Evolutionary conservation across 1,140 invertebrate species (phyloP).

Genomic region (Nymphalis io): DNA sequence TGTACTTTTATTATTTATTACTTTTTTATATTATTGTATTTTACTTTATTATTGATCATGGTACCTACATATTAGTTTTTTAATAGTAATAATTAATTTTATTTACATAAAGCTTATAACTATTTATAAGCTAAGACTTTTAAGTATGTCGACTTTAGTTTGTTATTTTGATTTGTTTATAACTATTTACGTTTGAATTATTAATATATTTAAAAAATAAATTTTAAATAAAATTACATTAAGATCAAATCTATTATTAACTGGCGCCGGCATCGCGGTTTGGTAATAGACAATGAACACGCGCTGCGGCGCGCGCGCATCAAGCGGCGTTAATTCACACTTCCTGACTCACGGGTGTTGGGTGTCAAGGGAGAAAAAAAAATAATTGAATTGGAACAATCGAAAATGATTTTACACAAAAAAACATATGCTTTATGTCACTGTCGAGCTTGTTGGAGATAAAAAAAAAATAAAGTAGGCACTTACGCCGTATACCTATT

Average conservation of each 20-base stretch:
- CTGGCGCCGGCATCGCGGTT: background rate
- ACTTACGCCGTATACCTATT: too few species aligned
- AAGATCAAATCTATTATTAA: background rate
- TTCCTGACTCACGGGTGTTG: conserved; percentile 47
- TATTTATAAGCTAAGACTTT: too few species aligned
- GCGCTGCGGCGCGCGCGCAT: conserved; percentile 38
- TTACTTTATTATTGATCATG: too few species aligned
- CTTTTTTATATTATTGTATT: too few species aligned
- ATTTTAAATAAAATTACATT: background rate
- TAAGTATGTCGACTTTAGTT: too few species aligned
- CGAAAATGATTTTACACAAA: conserved; percentile 1
- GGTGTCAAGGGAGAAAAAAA: conserved; percentile 32
- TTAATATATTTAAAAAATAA: too few species aligned
- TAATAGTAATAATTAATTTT: too few species aligned
- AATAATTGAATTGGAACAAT: conserved; percentile 10
- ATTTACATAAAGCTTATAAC: too few species aligned
- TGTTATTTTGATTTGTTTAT: too few species aligned
- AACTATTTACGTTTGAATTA: too few species aligned
- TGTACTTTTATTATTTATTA: background rate
- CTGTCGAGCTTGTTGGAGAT: background rate
- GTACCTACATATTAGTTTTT: too few species aligned
- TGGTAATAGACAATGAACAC: conserved; percentile 47
- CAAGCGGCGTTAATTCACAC: conserved; percentile 46
- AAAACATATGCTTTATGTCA: conserved; percentile 7
- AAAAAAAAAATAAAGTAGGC: background rate